Conservation (phyloP, 2,113 vertebrate genomes). For the Cryptoleucopteryx plumbea region DNA sequence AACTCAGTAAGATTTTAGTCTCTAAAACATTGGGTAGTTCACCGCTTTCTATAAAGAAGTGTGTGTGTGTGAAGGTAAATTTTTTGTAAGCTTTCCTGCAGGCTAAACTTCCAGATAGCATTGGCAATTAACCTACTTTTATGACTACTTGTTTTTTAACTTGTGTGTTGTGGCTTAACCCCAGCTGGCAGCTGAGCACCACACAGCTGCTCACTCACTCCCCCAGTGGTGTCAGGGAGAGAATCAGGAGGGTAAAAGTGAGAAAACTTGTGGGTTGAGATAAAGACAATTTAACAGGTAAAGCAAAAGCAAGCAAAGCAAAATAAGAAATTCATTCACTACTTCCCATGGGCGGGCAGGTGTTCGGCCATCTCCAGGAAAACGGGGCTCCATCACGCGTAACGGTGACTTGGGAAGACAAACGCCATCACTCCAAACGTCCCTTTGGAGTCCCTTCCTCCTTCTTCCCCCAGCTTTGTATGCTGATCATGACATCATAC, state of each 20-base stretch:
- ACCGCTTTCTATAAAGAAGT: neutral
- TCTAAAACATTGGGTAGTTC: neutral
- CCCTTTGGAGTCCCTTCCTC: no score
- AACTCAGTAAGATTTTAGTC: neutral
- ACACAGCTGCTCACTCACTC: neutral
- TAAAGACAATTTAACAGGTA: no score
- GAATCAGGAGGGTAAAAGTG: neutral
- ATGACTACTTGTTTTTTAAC: neutral
- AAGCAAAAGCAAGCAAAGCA: neutral
- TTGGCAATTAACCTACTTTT: neutral
- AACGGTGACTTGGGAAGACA: neutral
- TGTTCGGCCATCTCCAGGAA: neutral
- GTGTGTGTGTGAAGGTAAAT: neutral
- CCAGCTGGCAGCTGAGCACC: neutral
- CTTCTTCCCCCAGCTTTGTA: neutral
- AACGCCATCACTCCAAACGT: neutral
- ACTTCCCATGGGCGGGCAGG: no score
- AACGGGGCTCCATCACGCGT: fast-evolving
- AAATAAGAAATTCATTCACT: no score
- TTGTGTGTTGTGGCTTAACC: neutral
- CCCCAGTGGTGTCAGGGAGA: neutral
- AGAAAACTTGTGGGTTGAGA: neutral
- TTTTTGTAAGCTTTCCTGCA: neutral
- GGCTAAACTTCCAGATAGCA: neutral
- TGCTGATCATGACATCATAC: fast-evolving